Conservation (phyloP, 2,888 invertebrate species). For the Archaeoteleia sp. region DNA sequence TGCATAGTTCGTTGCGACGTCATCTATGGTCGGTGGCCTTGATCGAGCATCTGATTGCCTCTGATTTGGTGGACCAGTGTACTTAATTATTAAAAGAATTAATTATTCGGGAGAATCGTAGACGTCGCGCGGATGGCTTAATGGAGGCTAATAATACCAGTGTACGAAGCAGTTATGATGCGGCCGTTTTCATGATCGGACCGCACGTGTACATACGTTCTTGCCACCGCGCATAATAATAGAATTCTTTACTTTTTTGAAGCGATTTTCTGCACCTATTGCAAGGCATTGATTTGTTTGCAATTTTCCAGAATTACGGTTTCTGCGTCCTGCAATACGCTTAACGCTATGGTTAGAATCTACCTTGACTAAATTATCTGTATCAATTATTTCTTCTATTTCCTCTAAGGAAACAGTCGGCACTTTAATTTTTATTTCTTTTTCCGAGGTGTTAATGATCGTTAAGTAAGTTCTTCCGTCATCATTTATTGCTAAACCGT, state of each 20-base stretch:
- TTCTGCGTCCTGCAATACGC: too few species aligned
- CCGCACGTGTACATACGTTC: conserved; percentile 54
- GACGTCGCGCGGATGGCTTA: conserved; percentile 45
- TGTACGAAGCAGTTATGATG: conserved; percentile 49
- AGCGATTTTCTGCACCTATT: too few species aligned
- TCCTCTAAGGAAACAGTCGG: too few species aligned
- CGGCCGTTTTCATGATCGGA: conserved; percentile 45
- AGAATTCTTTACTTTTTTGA: neutral
- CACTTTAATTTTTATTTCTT: too few species aligned
- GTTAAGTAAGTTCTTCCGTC: too few species aligned
- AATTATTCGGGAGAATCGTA: too few species aligned
- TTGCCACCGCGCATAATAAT: neutral
- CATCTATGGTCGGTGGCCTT: conserved; percentile 20
- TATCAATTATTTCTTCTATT: too few species aligned
- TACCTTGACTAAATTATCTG: too few species aligned
- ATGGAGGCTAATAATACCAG: conserved; percentile 55
- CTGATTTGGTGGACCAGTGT: conserved; percentile 11
- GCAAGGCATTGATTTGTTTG: too few species aligned
- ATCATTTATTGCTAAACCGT: too few species aligned
- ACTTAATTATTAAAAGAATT: conserved; percentile 8
- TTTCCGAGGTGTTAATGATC: too few species aligned
- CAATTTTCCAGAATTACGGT: too few species aligned
- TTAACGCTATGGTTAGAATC: conserved; percentile 2
- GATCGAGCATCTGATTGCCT: conserved; percentile 17
- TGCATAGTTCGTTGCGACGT: conserved; percentile 2